Base-by-base conservation (phyloP, 1,140 invertebrate genomes). In the Drosophila arizonae region DNA sequence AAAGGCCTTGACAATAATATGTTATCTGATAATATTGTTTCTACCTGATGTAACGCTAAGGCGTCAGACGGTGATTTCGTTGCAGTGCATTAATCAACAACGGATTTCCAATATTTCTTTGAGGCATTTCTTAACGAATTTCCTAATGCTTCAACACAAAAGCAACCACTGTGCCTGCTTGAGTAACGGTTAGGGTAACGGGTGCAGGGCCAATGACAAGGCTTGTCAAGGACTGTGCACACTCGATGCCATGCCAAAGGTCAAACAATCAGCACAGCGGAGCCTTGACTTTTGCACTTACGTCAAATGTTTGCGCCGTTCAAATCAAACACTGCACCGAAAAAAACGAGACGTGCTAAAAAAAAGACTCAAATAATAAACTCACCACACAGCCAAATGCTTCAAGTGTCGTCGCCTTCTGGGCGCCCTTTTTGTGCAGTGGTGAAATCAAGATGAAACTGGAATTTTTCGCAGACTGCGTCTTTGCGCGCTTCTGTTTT, bases 281-380 rank as follows among this genome's bases (percentile, higher is more conserved):
- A 81, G 84, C 82, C 82, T 88, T 87, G 82, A 87, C 84, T 87
- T 87, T 87, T 87, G 79, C 84, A 87, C 84, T 87, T 77, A 76
- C 65, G 50, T 66, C 68, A 67, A 85, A 86, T 77, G 77, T 77
- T 81, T 76, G 56, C 73, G 30, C 15, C 51, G 51, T 48, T 48
- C 39, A 46, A 15, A 48, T 48, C 52, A 55, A 72, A 62, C 15
- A 63, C 39, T 73, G 58, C 71, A 57, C 26, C 45, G 43, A 50
- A 43, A 39, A 21, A 15, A 21, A 46, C 33, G 24, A 36, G 46
- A 71, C 57, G 56, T 13, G n/a, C 11, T 30, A 54, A 9, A 10
- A 2, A 33, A 33, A 33, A 8, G 8, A 33, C 33, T n/a, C 48
- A 46, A 60, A 77, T 55, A 71, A 67, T 51, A 67, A 75, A 75